Conservation (phyloP, 2,113 vertebrate genomes). For the Pavo muticus region DNA sequence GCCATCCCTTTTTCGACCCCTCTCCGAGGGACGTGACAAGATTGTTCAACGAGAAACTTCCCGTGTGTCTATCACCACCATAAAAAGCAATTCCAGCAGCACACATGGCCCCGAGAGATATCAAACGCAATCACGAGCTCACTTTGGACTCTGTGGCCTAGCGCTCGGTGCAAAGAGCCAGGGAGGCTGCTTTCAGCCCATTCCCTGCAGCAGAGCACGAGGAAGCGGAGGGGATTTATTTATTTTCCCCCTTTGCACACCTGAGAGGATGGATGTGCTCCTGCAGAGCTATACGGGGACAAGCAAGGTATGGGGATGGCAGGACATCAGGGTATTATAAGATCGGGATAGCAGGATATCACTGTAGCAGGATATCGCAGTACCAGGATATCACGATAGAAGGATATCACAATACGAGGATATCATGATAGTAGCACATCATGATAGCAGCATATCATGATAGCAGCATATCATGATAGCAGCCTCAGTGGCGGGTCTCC, state of each 20-base stretch:
- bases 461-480: background rate
- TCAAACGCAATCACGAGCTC: background rate
- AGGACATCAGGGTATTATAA: background rate
- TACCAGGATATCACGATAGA: background rate
- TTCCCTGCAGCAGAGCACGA: background rate
- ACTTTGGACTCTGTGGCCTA: slow-evolving; percentile 52
- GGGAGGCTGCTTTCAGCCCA: background rate
- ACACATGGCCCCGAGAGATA: background rate
- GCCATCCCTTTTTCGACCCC: slow-evolving; percentile 57
- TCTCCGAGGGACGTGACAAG: slow-evolving; percentile 72
- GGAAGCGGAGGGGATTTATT: background rate
- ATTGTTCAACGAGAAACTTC: slow-evolving; percentile 76
- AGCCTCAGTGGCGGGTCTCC: background rate
- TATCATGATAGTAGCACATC: background rate
- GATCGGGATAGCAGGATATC: background rate
- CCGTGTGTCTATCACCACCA: slow-evolving; percentile 6
- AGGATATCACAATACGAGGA: background rate
- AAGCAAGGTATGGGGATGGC: background rate
- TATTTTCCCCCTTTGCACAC: background rate
- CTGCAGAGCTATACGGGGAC: background rate
- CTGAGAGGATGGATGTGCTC: background rate
- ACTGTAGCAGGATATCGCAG: background rate
- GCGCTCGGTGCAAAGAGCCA: background rate
- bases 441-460: background rate
- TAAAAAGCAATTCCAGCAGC: slow-evolving; percentile 32